Conservation (phyloP, 1,140 invertebrate species). For the Drosophila pallidifrons region DNA sequence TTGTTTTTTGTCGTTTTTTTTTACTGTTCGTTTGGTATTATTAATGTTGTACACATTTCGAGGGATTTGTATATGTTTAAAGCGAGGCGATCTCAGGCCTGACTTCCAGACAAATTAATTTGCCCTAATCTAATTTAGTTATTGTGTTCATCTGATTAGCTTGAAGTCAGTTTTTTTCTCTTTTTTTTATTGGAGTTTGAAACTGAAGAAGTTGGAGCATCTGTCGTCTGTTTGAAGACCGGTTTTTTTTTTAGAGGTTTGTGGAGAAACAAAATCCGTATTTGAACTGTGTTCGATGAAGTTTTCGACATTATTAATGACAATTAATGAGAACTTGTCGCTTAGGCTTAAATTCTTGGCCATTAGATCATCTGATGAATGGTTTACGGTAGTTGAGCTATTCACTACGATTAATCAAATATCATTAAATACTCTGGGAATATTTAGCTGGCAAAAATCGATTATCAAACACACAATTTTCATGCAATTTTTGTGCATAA, state of each 20-base stretch:
- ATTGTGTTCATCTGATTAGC: constrained; percentile 59
- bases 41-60: constrained; percentile 69
- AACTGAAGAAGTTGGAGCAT: constrained; percentile 12
- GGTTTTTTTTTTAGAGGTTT: background rate
- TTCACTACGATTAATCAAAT: background rate
- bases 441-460: too few species aligned
- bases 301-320: constrained; percentile 8
- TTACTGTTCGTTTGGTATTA: constrained; percentile 53
- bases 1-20: constrained; percentile 37
- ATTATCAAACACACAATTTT: background rate
- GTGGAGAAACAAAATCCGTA: background rate
- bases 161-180: background rate
- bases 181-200: background rate
- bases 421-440: background rate
- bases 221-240: background rate
- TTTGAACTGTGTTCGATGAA: constrained; percentile 11
- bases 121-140: constrained; percentile 60
- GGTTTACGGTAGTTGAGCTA: background rate
- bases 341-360: constrained; percentile 15
- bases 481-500: background rate
- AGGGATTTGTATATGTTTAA: constrained; percentile 12
- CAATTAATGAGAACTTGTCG: constrained; percentile 19
- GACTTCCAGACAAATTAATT: constrained; percentile 52
- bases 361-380: constrained; percentile 8
- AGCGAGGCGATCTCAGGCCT: background rate